Percentiles rank a stretch among this genome's conserved stretches.
Conservation (phyloP, 2,888 invertebrate genomes). For the Campoplex nolae region DNA sequence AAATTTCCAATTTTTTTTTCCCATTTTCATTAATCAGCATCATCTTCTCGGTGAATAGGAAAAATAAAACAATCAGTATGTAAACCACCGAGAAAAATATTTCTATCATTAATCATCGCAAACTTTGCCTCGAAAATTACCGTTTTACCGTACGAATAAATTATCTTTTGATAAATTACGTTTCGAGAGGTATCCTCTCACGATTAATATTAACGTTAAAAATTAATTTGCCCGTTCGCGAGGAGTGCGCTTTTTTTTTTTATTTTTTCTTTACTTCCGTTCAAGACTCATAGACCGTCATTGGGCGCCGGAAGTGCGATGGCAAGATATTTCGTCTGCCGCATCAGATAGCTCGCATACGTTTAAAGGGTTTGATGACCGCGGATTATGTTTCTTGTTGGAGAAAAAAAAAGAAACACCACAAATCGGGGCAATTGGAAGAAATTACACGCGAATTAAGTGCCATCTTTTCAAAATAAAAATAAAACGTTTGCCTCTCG, state of each 20-base stretch:
- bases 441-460: not conserved
- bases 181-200: not conserved
- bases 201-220: conserved; percentile 11
- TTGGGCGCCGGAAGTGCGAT: conserved; percentile 78
- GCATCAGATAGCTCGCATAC: conserved; percentile 79
- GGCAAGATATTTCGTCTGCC: conserved; percentile 81
- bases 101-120: conserved; percentile 14
- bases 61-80: not conserved
- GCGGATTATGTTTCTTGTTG: not conserved
- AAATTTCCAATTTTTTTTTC: not conserved
- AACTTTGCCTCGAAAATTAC: not conserved
- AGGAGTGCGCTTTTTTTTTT: conserved; percentile 75
- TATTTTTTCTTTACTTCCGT: conserved; percentile 73
- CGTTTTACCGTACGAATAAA: conserved; percentile 29
- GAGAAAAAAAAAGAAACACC: not conserved
- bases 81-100: not conserved
- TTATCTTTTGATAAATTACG: conserved; percentile 33
- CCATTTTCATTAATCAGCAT: not conserved
- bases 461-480: not conserved
- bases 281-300: conserved; percentile 44
- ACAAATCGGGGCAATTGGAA: not conserved
- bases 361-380: conserved; percentile 23
- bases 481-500: not conserved
- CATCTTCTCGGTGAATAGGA: not conserved
- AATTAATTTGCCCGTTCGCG: conserved; percentile 69